Evolutionary conservation across 2,888 invertebrate genomes (phyloP).

Genomic region (Archaeoteleia sp.): DNA sequence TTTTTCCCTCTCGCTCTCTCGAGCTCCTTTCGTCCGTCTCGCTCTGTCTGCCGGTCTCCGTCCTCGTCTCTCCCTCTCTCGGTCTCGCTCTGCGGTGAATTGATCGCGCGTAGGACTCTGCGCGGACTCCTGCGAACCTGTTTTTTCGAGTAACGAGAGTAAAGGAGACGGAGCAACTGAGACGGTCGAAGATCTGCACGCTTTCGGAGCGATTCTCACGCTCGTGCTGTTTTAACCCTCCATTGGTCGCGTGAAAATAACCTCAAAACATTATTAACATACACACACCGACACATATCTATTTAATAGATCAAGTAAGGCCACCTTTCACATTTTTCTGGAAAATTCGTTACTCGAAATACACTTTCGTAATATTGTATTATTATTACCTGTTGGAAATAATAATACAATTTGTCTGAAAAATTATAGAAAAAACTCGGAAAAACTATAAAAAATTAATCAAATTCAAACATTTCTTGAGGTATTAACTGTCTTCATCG

Average conservation of each 20-base stretch:
- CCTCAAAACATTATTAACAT: constrained; percentile 49
- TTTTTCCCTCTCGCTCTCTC: background rate
- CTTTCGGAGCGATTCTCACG: constrained; percentile 34
- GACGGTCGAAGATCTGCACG: constrained; percentile 7
- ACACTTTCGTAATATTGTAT: no score
- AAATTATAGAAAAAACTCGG: no score
- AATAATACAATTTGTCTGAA: no score
- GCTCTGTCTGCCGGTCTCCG: constrained; percentile 13
- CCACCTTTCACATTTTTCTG: no score
- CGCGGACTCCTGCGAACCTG: constrained; percentile 29
- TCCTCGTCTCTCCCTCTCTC: constrained; percentile 9
- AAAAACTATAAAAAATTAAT: no score
- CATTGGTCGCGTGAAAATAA: constrained; percentile 47
- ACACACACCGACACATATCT: constrained; percentile 41
- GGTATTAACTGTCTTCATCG: no score
- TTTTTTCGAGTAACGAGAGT: constrained; percentile 14
- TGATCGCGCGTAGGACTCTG: constrained; percentile 31
- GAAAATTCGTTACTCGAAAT: no score
- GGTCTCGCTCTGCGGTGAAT: constrained; percentile 10
- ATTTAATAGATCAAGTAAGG: no score
- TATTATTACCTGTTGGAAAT: no score
- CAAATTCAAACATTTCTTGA: no score
- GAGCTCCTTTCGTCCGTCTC: no score
- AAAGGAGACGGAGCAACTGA: constrained; percentile 2
- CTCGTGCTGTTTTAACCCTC: constrained; percentile 43